Percentiles rank a stretch among this genome's conserved stretches.
Evolutionary conservation across 2,888 invertebrate genomes (phyloP).

Genomic region (Ophion slaviceki): DNA sequence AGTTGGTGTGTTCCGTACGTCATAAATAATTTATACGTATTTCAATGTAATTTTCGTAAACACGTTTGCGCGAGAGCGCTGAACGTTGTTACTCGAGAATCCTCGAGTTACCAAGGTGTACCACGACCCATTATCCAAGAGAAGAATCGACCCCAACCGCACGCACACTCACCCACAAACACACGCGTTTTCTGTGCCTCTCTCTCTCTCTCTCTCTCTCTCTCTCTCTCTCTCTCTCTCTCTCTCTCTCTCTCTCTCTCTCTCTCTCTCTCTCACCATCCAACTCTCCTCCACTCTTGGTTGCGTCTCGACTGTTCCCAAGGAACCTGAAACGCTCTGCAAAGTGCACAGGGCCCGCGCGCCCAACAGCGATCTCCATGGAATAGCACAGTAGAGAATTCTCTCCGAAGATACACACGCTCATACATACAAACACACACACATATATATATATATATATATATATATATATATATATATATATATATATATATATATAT

Average conservation of each 20-base stretch:
- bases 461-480: too few species aligned
- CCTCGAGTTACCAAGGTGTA: slow-evolving; percentile 37
- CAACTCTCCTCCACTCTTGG: neutral
- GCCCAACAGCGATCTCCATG: slow-evolving; percentile 42
- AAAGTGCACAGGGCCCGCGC: slow-evolving; percentile 40
- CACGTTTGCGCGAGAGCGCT: slow-evolving; percentile 25
- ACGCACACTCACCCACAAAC: slow-evolving; percentile 17
- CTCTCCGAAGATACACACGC: slow-evolving; percentile 11
- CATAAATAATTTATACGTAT: slow-evolving; percentile 48
- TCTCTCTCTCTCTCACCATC: neutral
- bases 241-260: slow-evolving; percentile 6
- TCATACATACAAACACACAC: neutral
- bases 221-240: neutral
- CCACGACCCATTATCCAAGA: slow-evolving; percentile 39
- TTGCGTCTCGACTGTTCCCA: slow-evolving; percentile 22
- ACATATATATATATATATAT: neutral
- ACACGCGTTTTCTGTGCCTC: neutral
- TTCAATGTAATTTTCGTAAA: slow-evolving; percentile 51
- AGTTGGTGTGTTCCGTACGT: neutral
- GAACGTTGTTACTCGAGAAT: slow-evolving; percentile 43
- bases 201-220: neutral
- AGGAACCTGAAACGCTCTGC: slow-evolving; percentile 57
- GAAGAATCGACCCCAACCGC: slow-evolving; percentile 54
- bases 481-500: too few species aligned
- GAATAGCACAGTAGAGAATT: slow-evolving; percentile 42